Base-by-base conservation (phyloP, 1,140 invertebrate species). In the Brachionus angularis region DNA sequence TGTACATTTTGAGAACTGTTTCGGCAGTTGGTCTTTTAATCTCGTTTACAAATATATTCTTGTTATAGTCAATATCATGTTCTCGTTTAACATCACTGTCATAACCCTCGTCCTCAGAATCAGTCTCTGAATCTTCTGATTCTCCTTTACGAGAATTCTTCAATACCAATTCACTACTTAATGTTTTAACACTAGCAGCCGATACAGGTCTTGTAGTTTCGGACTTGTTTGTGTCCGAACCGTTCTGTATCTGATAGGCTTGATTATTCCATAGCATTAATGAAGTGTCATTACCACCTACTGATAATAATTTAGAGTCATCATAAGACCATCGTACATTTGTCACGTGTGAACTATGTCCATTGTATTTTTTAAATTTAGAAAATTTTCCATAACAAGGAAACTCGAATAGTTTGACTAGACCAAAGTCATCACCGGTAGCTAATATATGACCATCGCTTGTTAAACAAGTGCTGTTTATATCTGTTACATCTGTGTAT, bases 331-430 rank as follows among this genome's bases (percentile, higher is more conserved):
- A 83, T 52, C 79, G 72, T 4, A 81, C 77, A 73, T 80, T 81
- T 4, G 81, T 82, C 25, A 83, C 81, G 74, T 82, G 81, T 3
- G 81, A 79, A 73, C 79, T 80, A 75, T 82, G 81, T 33, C 81
- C 81, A n/a, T 75, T 72, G 73, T 83, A 83, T 61, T 79, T 78
- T 75, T 83, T 83, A 75, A 77, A 79, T 74, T 82, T 83, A 25
- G 81, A 77, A 78, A 78, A 78, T 72, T 82, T 82, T 33, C 78
- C 79, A 74, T 77, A 78, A 0, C 75, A 77, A 47, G 81, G 81
- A 74, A 78, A 82, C n/a, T 79, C 72, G 72, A 82, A 82, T 7
- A 81, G 67, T 67, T 82, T 82, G 1, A 82, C 77, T 73, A 79
- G 77, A 27, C 80, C 80, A 76, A 82, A 82, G 73, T 82, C 80